Evolutionary conservation across 2,113 vertebrate species (phyloP).

Genomic region (Vicugna pacos): DNA sequence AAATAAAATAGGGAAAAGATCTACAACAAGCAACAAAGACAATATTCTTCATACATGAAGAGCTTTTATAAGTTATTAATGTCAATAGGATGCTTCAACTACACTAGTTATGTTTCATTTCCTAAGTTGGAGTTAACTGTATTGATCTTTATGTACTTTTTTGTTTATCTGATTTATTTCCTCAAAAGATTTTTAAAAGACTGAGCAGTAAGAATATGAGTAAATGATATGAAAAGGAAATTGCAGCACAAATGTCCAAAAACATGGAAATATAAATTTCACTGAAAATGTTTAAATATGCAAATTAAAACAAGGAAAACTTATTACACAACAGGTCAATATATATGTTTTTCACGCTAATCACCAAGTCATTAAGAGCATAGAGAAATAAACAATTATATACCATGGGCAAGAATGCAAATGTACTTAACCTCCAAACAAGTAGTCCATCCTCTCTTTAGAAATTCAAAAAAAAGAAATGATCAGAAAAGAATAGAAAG

Average conservation of each 20-base stretch:
- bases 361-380: not conserved
- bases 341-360: not conserved
- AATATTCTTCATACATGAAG: constrained; percentile 4
- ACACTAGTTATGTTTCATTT: not conserved
- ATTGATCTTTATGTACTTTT: not conserved
- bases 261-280: not conserved
- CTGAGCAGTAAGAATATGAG: not conserved
- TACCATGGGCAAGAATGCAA: not conserved
- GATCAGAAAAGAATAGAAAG: not conserved
- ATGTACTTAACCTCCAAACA: not conserved
- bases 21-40: constrained; percentile 10
- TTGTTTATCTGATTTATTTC: not conserved
- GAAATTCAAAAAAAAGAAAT: constrained; percentile 31
- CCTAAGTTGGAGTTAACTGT: not conserved
- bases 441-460: not conserved
- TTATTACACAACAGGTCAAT: not conserved
- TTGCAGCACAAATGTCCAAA: not conserved
- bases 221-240: not conserved
- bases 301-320: constrained; percentile 19
- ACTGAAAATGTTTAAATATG: not conserved
- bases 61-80: not conserved
- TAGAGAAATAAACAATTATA: not conserved
- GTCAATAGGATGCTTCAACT: not conserved
- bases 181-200: not conserved
- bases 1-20: constrained; percentile 6